These are phyloP conservation scores for Spodoptera frugiperda DNA, from an alignment of 1,140 invertebrate genomes.

Conservation along the genomic window DNA sequence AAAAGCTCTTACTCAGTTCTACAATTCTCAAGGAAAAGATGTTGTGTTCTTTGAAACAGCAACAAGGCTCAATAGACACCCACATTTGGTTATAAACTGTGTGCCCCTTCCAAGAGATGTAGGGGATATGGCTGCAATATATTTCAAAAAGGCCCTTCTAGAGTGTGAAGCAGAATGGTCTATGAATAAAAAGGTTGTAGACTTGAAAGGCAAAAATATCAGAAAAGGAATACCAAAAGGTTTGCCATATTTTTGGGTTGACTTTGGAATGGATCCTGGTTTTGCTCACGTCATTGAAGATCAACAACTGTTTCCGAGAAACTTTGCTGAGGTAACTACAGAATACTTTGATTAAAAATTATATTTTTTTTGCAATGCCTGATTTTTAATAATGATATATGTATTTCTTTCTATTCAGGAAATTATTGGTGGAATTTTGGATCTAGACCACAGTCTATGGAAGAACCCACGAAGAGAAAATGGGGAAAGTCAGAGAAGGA, in stretches of 20 bases:
- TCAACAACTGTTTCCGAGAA: slow-evolving; percentile 93
- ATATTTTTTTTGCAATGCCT: too few relatives aligned
- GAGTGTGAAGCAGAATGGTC: slow-evolving; percentile 98
- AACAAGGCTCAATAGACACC: slow-evolving; percentile 90
- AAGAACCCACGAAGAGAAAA: slow-evolving; percentile 91
- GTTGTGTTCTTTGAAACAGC: slow-evolving; percentile 97
- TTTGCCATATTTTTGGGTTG: slow-evolving; percentile 97
- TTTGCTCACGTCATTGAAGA: slow-evolving; percentile 99
- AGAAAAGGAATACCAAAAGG: slow-evolving; percentile 95
- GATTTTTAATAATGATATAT: neutral
- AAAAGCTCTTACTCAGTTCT: slow-evolving; percentile 92
- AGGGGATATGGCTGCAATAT: slow-evolving; percentile 95
- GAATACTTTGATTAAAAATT: slow-evolving; percentile 89
- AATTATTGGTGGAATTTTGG: slow-evolving; percentile 97
- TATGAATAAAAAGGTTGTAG: slow-evolving; percentile 97
- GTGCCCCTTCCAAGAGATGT: slow-evolving; percentile 94
- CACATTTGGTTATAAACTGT: slow-evolving; percentile 96
- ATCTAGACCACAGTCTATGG: slow-evolving; percentile 94
- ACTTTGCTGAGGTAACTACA: slow-evolving; percentile 94
- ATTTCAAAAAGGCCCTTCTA: slow-evolving; percentile 98
- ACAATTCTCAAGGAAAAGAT: slow-evolving; percentile 90
- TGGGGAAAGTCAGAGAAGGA: slow-evolving; percentile 80
- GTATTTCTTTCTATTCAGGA: slow-evolving; percentile 89
- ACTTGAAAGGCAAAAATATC: slow-evolving; percentile 91
- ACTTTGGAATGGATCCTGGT: slow-evolving; percentile 96